Evolutionary conservation across 2,113 vertebrate genomes (phyloP).

Genomic region (Micronycteris hirsuta): DNA sequence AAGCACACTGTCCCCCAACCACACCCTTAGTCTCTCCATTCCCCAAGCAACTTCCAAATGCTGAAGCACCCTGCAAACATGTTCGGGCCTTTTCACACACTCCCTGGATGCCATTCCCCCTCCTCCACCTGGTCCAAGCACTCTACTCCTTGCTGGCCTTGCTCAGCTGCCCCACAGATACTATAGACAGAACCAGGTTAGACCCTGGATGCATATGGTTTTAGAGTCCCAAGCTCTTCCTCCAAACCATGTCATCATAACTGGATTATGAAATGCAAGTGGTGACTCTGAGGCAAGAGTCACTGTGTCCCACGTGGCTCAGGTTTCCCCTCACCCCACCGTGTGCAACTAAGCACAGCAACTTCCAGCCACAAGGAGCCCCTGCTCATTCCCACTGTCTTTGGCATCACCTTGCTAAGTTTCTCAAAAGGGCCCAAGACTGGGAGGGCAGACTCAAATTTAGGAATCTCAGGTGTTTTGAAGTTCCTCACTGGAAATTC

Average conservation of each 20-base stretch:
- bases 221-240: neutral
- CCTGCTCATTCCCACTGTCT: neutral
- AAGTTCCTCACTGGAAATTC: neutral
- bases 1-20: neutral
- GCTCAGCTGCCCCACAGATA: neutral
- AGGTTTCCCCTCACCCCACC: neutral
- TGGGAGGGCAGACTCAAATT: neutral
- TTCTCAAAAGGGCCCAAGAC: neutral
- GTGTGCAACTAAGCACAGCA: neutral
- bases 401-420: neutral
- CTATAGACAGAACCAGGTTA: neutral
- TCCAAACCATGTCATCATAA: neutral
- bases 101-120: neutral
- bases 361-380: neutral
- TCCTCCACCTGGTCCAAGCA: neutral
- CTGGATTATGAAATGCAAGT: neutral
- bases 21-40: neutral
- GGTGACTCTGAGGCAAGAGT: neutral
- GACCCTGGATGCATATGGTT: rapidly evolving
- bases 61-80: neutral
- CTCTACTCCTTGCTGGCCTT: neutral
- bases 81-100: neutral
- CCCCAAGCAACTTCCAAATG: neutral
- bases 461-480: neutral
- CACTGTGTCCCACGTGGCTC: neutral